phyloP scores from a whole-genome alignment of 2,888 invertebrate genomes.

The Andricus quercusramuli region DNA sequence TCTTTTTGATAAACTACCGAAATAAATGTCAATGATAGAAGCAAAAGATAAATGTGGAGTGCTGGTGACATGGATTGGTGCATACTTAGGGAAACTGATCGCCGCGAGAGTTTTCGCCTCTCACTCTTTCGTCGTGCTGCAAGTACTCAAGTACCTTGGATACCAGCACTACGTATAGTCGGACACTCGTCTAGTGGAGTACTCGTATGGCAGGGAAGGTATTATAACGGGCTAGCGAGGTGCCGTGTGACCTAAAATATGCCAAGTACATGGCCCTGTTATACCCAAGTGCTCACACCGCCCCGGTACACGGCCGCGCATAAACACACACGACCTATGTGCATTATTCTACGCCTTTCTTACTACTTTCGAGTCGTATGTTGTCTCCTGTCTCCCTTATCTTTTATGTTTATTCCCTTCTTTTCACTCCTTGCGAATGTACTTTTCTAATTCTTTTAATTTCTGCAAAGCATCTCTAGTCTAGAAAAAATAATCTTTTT shows the following conservation, averaged over 20 bases:
- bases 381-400: slow-evolving; percentile 31
- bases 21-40: neutral
- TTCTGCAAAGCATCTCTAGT: too few species aligned
- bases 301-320: slow-evolving; percentile 46
- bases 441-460: neutral
- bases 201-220: slow-evolving; percentile 33
- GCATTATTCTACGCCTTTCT: slow-evolving; percentile 37
- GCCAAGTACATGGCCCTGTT: slow-evolving; percentile 62
- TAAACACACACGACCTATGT: slow-evolving; percentile 46
- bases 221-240: slow-evolving; percentile 58
- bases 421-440: neutral
- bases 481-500: too few species aligned
- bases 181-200: slow-evolving; percentile 47
- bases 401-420: slow-evolving; percentile 15
- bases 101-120: slow-evolving; percentile 15
- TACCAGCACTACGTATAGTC: slow-evolving; percentile 30
- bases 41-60: neutral
- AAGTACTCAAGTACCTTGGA: slow-evolving; percentile 23
- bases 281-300: slow-evolving; percentile 50
- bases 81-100: neutral
- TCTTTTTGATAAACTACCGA: neutral
- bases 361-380: slow-evolving; percentile 3
- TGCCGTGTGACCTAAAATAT: slow-evolving; percentile 66
- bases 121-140: slow-evolving; percentile 24
- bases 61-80: neutral